Percentiles rank a stretch among this genome's conserved stretches.
phyloP scores from a whole-genome alignment of 2,113 vertebrate genomes.

The Montifringilla adamsi region DNA sequence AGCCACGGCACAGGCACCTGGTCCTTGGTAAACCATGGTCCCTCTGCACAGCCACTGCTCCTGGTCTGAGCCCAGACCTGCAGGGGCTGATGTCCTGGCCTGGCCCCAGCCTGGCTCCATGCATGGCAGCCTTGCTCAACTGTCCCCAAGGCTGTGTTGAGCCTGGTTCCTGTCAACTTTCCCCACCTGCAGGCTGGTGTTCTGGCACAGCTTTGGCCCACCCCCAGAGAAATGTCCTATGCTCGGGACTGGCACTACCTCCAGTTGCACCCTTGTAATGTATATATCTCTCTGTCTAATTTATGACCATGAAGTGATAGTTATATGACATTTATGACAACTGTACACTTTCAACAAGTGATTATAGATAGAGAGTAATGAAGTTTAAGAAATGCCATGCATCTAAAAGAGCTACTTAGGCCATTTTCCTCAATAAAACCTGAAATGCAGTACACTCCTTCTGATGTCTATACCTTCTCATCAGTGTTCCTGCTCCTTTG shows the following conservation, averaged over 20 bases:
- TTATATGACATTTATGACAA: neutral
- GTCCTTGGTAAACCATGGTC: neutral
- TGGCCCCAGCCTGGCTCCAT: neutral
- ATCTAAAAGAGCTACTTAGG: neutral
- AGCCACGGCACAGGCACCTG: rapidly evolving
- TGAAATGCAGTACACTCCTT: neutral
- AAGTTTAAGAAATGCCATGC: neutral
- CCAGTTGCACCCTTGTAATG: neutral
- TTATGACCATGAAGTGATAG: neutral
- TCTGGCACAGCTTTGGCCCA: neutral
- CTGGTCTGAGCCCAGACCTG: neutral
- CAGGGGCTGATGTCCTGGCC: neutral
- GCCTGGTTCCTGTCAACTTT: neutral
- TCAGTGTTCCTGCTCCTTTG: neutral
- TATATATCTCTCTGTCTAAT: neutral
- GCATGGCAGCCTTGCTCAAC: neutral
- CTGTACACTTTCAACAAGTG: neutral
- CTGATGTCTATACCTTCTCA: neutral
- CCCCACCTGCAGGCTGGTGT: neutral
- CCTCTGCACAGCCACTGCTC: neutral
- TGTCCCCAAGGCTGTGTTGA: neutral
- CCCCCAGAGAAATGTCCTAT: neutral
- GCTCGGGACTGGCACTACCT: neutral
- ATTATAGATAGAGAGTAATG: neutral
- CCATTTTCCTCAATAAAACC: neutral